A percentile compares a stretch with the other conserved stretches of the same genome.
phyloP scores from a whole-genome alignment of 2,797 vertebrate genomes.

The Liparis tanakae region DNA sequence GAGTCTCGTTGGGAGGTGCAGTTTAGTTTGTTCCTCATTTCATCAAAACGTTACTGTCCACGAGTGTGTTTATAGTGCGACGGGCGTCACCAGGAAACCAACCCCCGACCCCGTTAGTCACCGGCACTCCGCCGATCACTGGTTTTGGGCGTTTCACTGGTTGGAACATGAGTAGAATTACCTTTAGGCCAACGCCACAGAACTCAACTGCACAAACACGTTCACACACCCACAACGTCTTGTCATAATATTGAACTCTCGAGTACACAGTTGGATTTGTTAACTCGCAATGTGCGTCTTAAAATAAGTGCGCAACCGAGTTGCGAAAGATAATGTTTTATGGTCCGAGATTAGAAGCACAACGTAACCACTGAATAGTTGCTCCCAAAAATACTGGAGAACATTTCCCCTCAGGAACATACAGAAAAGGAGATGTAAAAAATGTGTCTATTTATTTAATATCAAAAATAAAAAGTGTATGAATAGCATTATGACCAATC shows the following conservation, averaged over 20 bases:
- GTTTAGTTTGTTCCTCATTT: background rate
- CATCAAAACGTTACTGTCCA: background rate
- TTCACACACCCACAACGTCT: slow-evolving; percentile 9
- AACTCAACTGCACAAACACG: background rate
- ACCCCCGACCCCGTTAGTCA: background rate
- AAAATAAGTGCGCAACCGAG: slow-evolving; percentile 28
- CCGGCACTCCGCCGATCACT: background rate
- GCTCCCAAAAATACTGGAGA: background rate
- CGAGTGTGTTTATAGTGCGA: background rate
- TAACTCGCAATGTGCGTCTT: slow-evolving; percentile 25
- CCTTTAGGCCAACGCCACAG: background rate
- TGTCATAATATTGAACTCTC: slow-evolving; percentile 41
- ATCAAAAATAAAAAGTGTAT: background rate
- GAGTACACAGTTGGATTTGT: slow-evolving; percentile 30
- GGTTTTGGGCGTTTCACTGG: background rate
- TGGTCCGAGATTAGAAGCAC: background rate
- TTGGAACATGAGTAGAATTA: slow-evolving; percentile 1
- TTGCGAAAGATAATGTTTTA: background rate
- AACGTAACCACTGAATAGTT: background rate
- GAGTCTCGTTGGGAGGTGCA: background rate
- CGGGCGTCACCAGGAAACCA: background rate
- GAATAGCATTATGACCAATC: background rate
- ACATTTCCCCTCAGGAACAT: background rate
- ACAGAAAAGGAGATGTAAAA: background rate
- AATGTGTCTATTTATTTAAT: background rate